These are phyloP conservation scores for Daboia siamensis DNA, from an alignment of 2,113 vertebrate species.

Conservation along the genomic window DNA sequence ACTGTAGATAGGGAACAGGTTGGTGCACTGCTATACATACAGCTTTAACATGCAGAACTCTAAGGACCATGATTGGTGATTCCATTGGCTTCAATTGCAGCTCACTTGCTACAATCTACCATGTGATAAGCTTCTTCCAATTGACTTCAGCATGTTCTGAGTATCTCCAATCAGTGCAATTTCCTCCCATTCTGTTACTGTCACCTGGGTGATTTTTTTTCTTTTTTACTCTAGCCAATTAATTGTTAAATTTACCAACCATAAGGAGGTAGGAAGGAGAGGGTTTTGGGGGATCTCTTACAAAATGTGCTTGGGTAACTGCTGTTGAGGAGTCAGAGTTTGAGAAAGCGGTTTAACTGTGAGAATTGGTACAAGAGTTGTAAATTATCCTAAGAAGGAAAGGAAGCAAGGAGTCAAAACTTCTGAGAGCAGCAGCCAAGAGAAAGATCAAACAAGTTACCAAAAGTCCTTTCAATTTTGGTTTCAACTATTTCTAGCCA, in stretches of 20 bases:
- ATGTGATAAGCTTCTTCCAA: not conserved
- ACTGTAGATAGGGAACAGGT: not conserved
- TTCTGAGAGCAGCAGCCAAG: not conserved
- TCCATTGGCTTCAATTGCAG: not conserved
- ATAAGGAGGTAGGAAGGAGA: not conserved
- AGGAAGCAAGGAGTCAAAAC: not conserved
- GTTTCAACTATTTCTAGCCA: not conserved
- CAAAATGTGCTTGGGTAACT: not conserved
- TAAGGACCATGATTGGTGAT: not conserved
- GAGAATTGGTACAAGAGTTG: not conserved
- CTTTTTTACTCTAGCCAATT: not conserved
- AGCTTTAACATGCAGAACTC: not conserved
- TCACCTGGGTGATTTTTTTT: not conserved
- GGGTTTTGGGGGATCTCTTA: not conserved
- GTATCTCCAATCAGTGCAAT: not conserved
- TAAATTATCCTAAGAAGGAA: not conserved
- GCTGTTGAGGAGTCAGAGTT: not conserved
- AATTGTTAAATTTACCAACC: not conserved
- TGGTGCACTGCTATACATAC: not conserved
- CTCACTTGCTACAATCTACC: not conserved
- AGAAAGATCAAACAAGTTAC: not conserved
- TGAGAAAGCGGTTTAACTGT: not conserved
- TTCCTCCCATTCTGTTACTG: not conserved
- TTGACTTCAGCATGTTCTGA: not conserved
- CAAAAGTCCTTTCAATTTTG: not conserved